Conservation (phyloP, 2,113 vertebrate species). For the Sander vitreus region DNA sequence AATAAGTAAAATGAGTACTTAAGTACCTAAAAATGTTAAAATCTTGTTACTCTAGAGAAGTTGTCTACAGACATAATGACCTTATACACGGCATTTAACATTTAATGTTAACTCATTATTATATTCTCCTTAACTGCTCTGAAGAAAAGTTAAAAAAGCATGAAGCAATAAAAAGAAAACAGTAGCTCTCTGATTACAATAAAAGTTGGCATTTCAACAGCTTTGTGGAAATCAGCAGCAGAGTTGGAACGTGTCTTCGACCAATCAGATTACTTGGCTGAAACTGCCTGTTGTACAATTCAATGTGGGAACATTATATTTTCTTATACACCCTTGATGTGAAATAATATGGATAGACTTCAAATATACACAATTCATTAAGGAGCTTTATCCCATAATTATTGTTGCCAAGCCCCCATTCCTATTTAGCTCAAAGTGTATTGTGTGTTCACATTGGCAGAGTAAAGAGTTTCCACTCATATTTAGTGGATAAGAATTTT, state of each 20-base stretch:
- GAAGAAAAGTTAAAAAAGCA: neutral
- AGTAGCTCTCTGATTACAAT: neutral
- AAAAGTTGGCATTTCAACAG: constrained; percentile 3
- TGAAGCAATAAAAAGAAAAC: neutral
- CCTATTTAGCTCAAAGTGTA: constrained; percentile 26
- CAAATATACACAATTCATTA: constrained; percentile 25
- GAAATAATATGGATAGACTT: constrained; percentile 27
- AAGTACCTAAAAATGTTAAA: neutral
- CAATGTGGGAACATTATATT: neutral
- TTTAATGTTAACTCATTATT: no score
- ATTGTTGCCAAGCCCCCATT: neutral
- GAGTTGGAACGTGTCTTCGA: constrained; percentile 22
- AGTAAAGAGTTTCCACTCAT: constrained; percentile 54
- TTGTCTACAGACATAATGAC: neutral
- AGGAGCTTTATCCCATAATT: constrained; percentile 9
- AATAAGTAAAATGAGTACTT: no score
- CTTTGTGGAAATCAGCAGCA: constrained; percentile 31
- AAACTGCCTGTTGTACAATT: neutral
- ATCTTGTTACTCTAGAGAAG: neutral
- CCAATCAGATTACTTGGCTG: constrained; percentile 39
- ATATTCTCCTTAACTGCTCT: neutral
- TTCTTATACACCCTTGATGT: constrained; percentile 20
- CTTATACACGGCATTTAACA: neutral
- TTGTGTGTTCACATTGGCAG: constrained; percentile 37
- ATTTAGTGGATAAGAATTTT: constrained; percentile 37